These are phyloP conservation scores for Alviniconcha strummeri DNA, from an alignment of 2,888 invertebrate genomes.

Conservation along the genomic window DNA sequence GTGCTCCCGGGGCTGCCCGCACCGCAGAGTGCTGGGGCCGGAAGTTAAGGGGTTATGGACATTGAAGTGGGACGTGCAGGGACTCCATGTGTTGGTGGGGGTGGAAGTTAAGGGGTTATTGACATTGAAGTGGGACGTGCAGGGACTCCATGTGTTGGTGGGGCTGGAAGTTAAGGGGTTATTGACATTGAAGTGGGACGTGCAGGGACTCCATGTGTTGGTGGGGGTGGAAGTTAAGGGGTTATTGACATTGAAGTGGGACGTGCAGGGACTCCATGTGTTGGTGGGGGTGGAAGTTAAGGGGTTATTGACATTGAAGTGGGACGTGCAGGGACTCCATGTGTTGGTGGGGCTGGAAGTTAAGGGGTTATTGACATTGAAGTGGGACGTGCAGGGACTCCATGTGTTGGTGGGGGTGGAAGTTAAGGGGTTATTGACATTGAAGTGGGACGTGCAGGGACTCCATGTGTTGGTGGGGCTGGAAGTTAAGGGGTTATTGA, in stretches of 20 bases:
- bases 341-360: neutral
- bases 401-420: neutral
- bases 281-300: neutral
- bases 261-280: too few relatives aligned
- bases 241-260: constrained; percentile 9
- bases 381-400: neutral
- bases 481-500: neutral
- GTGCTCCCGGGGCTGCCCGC: constrained; percentile 37
- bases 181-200: neutral
- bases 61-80: constrained; percentile 95
- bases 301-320: neutral
- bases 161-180: neutral
- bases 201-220: too few relatives aligned
- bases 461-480: neutral
- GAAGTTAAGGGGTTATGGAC: neutral
- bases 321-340: neutral
- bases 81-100: constrained; percentile 67
- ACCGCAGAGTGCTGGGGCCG: neutral
- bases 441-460: constrained; percentile 96
- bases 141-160: too few relatives aligned
- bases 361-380: neutral
- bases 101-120: neutral
- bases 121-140: constrained; percentile 76
- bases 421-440: neutral
- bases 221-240: neutral